Conservation (phyloP, 1,140 invertebrate genomes). For the Orius laevigatus region DNA sequence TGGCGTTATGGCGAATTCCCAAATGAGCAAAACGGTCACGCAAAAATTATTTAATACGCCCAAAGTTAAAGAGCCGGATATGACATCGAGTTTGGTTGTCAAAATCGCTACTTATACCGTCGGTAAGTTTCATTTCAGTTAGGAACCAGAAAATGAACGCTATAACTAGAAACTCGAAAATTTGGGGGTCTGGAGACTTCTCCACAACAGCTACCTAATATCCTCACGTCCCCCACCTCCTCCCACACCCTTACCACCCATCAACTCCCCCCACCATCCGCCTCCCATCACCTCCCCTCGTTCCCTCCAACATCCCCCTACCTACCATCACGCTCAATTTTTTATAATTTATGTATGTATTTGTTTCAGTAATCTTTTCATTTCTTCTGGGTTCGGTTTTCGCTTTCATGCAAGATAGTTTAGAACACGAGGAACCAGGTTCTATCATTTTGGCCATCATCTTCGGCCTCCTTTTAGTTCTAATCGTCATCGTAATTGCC, state of each 20-base stretch:
- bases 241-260: too few relatives aligned
- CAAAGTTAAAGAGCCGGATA: not conserved
- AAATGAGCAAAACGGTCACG: not conserved
- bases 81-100: slow-evolving; percentile 23
- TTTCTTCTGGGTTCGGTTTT: slow-evolving; percentile 9
- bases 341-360: not conserved
- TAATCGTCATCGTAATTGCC: slow-evolving; percentile 21
- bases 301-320: too few relatives aligned
- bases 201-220: too few relatives aligned
- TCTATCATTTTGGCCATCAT: slow-evolving; percentile 11
- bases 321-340: too few relatives aligned
- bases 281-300: too few relatives aligned
- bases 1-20: not conserved
- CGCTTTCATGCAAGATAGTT: slow-evolving; percentile 15
- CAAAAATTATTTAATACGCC: not conserved
- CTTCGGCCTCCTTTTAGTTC: slow-evolving; percentile 23
- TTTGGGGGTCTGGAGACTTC: too few relatives aligned
- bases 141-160: slow-evolving; percentile 5
- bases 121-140: slow-evolving; percentile 27
- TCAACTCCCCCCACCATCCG: too few relatives aligned
- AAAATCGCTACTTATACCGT: slow-evolving; percentile 25
- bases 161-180: too few relatives aligned
- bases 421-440: slow-evolving; percentile 6
- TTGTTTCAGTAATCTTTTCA: slow-evolving; percentile 9
- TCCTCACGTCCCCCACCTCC: too few relatives aligned